A percentile compares a stretch with the other conserved stretches of the same genome.
Conservation (phyloP, 2,888 invertebrate genomes). For the Synergus japonicus region DNA sequence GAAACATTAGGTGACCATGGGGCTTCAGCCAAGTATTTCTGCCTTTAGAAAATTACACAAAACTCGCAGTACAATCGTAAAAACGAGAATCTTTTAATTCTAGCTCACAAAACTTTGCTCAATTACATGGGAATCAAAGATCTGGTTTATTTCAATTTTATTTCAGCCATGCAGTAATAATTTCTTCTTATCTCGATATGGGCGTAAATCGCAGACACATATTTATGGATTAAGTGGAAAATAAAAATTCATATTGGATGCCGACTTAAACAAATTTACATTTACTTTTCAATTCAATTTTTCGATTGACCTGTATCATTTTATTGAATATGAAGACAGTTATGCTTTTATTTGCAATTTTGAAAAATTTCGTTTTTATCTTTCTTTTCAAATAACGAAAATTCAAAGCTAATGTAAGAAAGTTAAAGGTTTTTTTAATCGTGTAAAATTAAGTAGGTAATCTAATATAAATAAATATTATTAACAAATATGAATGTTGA, state of each 20-base stretch:
- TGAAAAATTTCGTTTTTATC: too few relatives aligned
- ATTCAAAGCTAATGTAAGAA: too few relatives aligned
- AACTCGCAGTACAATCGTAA: neutral
- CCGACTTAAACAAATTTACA: neutral
- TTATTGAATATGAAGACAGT: too few relatives aligned
- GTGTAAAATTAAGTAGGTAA: too few relatives aligned
- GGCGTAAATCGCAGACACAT: slow-evolving; percentile 46
- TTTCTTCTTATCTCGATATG: slow-evolving; percentile 25
- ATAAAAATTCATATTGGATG: neutral
- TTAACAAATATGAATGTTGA: too few relatives aligned
- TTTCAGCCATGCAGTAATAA: slow-evolving; percentile 33
- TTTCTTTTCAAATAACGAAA: too few relatives aligned
- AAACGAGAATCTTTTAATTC: slow-evolving; percentile 21
- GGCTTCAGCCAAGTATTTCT: slow-evolving; percentile 71
- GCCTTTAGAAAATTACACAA: slow-evolving; percentile 34
- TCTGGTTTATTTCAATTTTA: slow-evolving; percentile 21
- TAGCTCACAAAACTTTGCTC: neutral
- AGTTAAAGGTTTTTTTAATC: too few relatives aligned
- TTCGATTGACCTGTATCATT: neutral
- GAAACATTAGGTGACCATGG: slow-evolving; percentile 55
- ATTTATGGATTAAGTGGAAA: neutral
- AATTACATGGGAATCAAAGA: neutral
- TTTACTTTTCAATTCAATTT: neutral
- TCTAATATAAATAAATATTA: too few relatives aligned
- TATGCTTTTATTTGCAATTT: too few relatives aligned